A percentile compares a stretch with the other conserved stretches of the same genome.
These are phyloP conservation scores for Stenchaetothrips biformis DNA, from an alignment of 2,888 invertebrate genomes.

Conservation along the genomic window DNA sequence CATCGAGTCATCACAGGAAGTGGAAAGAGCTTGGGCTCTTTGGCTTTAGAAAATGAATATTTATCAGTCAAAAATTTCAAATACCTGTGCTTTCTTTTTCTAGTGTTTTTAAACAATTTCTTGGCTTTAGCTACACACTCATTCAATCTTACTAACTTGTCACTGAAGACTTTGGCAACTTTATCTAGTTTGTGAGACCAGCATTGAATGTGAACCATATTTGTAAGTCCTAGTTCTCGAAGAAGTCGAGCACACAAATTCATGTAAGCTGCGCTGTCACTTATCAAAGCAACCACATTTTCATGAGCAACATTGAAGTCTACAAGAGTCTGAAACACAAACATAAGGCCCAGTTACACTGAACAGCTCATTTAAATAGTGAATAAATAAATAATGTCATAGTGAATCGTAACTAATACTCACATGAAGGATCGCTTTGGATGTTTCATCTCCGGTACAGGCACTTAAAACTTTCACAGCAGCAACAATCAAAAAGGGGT, in stretches of 20 bases:
- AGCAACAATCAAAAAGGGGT: neutral
- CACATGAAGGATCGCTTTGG: conserved; percentile 1
- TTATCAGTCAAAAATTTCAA: neutral
- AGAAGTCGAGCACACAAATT: neutral
- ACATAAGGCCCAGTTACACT: neutral
- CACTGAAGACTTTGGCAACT: conserved; percentile 7
- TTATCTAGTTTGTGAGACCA: conserved; percentile 1
- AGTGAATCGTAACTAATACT: neutral
- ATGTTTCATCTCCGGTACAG: neutral
- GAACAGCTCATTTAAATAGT: neutral
- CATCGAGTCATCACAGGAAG: neutral
- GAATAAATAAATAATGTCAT: neutral
- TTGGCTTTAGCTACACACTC: neutral
- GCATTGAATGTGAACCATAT: conserved; percentile 4
- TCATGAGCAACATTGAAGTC: conserved; percentile 5
- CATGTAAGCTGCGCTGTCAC: conserved; percentile 5
- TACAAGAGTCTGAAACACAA: neutral
- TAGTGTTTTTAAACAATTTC: neutral
- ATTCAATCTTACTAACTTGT: neutral
- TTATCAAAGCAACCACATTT: conserved; percentile 4
- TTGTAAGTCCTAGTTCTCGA: neutral
- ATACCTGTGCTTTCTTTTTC: neutral
- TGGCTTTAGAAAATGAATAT: neutral
- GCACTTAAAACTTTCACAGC: neutral
- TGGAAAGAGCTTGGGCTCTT: neutral